Conservation (phyloP, 2,113 vertebrate species). For the Clarias batrachus region DNA sequence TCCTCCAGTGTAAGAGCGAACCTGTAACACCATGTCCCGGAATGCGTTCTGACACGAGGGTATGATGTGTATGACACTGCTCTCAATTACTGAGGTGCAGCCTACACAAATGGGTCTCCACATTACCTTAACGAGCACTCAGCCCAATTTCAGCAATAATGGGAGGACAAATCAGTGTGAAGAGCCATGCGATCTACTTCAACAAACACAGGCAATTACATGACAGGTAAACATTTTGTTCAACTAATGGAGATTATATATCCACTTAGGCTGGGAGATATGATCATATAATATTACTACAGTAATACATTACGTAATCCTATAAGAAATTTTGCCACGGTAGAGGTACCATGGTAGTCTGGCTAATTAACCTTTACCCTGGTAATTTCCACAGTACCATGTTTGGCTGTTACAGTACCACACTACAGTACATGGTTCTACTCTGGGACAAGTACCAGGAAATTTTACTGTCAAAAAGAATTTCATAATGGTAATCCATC, state of each 20-base stretch:
- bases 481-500: too few species aligned
- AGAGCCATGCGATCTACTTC: conserved; percentile 9
- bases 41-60: conserved; percentile 13
- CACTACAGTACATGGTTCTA: too few species aligned
- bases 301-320: neutral
- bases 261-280: neutral
- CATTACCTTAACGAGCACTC: conserved; percentile 28
- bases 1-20: conserved; percentile 24
- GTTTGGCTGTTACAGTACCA: too few species aligned
- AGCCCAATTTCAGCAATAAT: conserved; percentile 8
- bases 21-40: conserved; percentile 20
- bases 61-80: conserved; percentile 41
- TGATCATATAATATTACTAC: neutral
- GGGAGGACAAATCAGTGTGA: conserved; percentile 23
- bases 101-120: conserved; percentile 42
- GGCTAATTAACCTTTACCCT: too few species aligned
- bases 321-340: too few species aligned
- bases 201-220: neutral
- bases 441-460: too few species aligned
- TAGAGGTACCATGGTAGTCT: too few species aligned
- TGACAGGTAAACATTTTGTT: neutral
- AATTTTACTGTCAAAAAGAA: too few species aligned
- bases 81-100: conserved; percentile 63
- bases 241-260: neutral
- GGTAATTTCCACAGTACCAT: too few species aligned